phyloP scores from a whole-genome alignment of 2,797 vertebrate species.

The Cottoperca gobio region DNA sequence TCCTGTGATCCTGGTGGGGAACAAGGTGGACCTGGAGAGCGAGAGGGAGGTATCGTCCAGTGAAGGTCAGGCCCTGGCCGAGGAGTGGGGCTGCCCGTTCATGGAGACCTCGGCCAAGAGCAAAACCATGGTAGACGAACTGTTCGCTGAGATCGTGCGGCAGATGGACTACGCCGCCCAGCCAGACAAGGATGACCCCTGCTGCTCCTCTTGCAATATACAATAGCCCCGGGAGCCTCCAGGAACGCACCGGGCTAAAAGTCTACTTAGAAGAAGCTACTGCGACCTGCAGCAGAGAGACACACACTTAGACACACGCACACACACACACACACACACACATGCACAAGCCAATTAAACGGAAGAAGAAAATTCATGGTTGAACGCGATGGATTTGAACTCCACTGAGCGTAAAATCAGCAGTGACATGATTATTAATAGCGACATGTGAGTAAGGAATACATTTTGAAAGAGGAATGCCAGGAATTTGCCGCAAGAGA shows the following conservation, averaged over 20 bases:
- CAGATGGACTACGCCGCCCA: conserved; percentile 99
- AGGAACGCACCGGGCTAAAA: conserved; percentile 45
- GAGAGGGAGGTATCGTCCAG: conserved; percentile 95
- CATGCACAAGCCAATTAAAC: conserved; percentile 65
- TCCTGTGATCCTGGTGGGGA: conserved; percentile 98
- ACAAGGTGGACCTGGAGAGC: conserved; percentile 99
- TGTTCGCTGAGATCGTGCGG: conserved; percentile 98
- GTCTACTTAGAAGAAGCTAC: conserved; percentile 58
- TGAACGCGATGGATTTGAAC: conserved; percentile 73
- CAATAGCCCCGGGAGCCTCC: conserved; percentile 88
- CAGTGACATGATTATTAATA: conserved; percentile 70
- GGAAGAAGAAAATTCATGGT: conserved; percentile 59
- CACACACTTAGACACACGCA: conserved; percentile 57
- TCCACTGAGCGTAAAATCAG: conserved; percentile 73
- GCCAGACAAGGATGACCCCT: conserved; percentile 98
- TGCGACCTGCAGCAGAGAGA: conserved; percentile 48
- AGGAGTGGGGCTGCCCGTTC: conserved; percentile 99
- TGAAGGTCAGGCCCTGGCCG: conserved; percentile 95
- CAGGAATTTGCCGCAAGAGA: conserved; percentile 73
- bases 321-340: conserved; percentile 60
- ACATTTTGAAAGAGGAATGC: conserved; percentile 65
- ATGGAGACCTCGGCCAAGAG: conserved; percentile 99
- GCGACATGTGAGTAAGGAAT: conserved; percentile 65
- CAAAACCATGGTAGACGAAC: conserved; percentile 99
- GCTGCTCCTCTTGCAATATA: conserved; percentile 99